Percentiles rank a stretch among this genome's conserved stretches.
Conservation (phyloP, 2,797 vertebrate species). For the Champsocephalus gunnari region DNA sequence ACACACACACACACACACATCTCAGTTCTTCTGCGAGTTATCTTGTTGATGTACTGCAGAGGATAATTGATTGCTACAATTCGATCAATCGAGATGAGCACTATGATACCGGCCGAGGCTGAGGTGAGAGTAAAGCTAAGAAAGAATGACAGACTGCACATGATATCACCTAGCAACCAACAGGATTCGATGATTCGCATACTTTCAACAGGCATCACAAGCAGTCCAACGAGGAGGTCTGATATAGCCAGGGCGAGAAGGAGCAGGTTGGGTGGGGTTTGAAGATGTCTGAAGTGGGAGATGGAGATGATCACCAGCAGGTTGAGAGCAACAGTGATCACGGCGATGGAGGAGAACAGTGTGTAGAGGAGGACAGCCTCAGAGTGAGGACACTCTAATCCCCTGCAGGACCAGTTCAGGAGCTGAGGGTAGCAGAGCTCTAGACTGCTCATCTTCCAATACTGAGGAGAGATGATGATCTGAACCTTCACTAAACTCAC, state of each 20-base stretch:
- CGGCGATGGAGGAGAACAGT: conserved; percentile 49
- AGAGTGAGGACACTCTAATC: conserved; percentile 3
- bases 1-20: conserved; percentile 58
- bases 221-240: conserved; percentile 83
- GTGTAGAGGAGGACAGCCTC: conserved; percentile 51
- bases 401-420: conserved; percentile 56
- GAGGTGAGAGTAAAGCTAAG: conserved; percentile 79
- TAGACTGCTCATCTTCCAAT: conserved; percentile 23
- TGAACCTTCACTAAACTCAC: conserved; percentile 14
- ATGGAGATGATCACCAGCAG: conserved; percentile 83
- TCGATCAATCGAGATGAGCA: conserved; percentile 80
- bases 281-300: conserved; percentile 84
- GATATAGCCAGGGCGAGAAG: conserved; percentile 83
- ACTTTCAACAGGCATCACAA: conserved; percentile 83
- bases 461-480: not conserved
- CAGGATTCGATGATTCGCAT: conserved; percentile 80
- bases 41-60: conserved; percentile 59
- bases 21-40: conserved; percentile 56
- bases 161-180: conserved; percentile 82
- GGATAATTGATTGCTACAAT: conserved; percentile 79
- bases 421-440: conserved; percentile 63
- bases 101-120: conserved; percentile 84
- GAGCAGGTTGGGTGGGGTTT: conserved; percentile 83
- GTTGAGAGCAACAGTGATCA: conserved; percentile 79
- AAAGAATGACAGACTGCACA: conserved; percentile 79